These are phyloP conservation scores for Luffia ferchaultella DNA, from an alignment of 2,888 invertebrate species.

Conservation along the genomic window DNA sequence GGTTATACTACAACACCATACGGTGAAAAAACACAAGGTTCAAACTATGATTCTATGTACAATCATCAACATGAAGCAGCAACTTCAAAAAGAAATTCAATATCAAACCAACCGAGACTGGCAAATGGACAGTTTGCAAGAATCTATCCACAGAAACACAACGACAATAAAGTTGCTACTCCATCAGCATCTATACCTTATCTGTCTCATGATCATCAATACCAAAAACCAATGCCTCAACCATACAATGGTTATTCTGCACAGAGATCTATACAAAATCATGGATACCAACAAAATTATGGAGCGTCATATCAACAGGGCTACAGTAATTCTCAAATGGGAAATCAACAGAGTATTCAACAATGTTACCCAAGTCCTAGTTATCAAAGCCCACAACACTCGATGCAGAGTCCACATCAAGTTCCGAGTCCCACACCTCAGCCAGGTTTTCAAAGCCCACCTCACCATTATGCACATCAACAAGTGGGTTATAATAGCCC, in stretches of 20 bases:
- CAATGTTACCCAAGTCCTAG: conserved; percentile 44
- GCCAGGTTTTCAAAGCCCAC: conserved; percentile 50
- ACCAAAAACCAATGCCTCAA: conserved; percentile 37
- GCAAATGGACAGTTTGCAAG: conserved; percentile 52
- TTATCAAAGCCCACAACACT: conserved; percentile 51
- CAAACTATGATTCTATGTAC: conserved; percentile 52
- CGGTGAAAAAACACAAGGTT: conserved; percentile 12
- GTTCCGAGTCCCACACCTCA: conserved; percentile 38
- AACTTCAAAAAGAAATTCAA: conserved; percentile 44
- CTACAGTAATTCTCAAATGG: conserved; percentile 41
- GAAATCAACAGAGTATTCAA: conserved; percentile 29
- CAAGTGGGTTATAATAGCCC: conserved; percentile 50
- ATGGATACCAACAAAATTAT: conserved; percentile 43
- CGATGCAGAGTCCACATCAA: conserved; percentile 48
- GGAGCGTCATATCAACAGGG: conserved; percentile 36
- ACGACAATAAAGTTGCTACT: conserved; percentile 23
- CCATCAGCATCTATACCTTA: conserved; percentile 36
- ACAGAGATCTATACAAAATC: conserved; percentile 40
- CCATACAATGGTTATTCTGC: conserved; percentile 48
- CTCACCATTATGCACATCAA: conserved; percentile 29
- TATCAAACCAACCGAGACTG: conserved; percentile 37
- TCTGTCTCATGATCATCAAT: conserved; percentile 53
- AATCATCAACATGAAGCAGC: conserved; percentile 45
- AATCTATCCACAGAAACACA: conserved; percentile 30
- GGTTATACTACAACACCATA: conserved; percentile 37